Evolutionary conservation across 2,113 vertebrate genomes (phyloP).

Genomic region (Anoplopoma fimbria): DNA sequence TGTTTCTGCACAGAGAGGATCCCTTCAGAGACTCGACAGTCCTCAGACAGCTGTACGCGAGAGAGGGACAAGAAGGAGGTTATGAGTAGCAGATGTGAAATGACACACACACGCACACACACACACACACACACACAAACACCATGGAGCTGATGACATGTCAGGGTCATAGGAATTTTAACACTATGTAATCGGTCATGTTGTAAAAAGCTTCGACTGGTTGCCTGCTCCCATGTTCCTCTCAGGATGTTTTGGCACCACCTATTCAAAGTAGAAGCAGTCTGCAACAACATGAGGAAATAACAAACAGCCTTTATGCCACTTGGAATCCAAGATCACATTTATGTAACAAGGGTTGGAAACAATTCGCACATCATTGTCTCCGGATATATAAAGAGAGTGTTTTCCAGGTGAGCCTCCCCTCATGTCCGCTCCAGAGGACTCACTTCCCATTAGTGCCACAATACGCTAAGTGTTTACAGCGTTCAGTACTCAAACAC

Average conservation of each 20-base stretch:
- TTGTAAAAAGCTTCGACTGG: slow-evolving; percentile 37
- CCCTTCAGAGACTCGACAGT: slow-evolving; percentile 1
- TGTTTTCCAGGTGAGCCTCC: slow-evolving; percentile 52
- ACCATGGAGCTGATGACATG: slow-evolving; percentile 65
- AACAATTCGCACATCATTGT: slow-evolving; percentile 41
- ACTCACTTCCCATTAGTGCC: slow-evolving; percentile 61
- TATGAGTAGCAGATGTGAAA: slow-evolving; percentile 74
- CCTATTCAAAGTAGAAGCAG: not conserved
- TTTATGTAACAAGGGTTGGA: slow-evolving; percentile 19
- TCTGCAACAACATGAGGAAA: not conserved
- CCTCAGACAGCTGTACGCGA: slow-evolving; percentile 30
- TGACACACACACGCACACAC: slow-evolving; percentile 48
- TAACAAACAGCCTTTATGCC: not conserved
- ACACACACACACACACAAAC: slow-evolving; percentile 40
- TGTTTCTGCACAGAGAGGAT: slow-evolving; percentile 13
- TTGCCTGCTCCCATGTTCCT: slow-evolving; percentile 5
- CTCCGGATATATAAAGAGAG: not conserved
- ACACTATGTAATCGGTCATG: slow-evolving; percentile 58
- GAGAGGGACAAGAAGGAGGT: slow-evolving; percentile 35
- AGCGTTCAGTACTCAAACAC: slow-evolving; percentile 64
- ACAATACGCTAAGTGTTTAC: slow-evolving; percentile 48
- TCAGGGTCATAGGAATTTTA: slow-evolving; percentile 70
- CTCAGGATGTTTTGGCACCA: not conserved
- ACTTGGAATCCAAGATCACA: not conserved
- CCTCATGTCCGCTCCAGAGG: slow-evolving; percentile 19